Conservation (phyloP, 2,888 invertebrate genomes). For the Aphidius colemani region DNA sequence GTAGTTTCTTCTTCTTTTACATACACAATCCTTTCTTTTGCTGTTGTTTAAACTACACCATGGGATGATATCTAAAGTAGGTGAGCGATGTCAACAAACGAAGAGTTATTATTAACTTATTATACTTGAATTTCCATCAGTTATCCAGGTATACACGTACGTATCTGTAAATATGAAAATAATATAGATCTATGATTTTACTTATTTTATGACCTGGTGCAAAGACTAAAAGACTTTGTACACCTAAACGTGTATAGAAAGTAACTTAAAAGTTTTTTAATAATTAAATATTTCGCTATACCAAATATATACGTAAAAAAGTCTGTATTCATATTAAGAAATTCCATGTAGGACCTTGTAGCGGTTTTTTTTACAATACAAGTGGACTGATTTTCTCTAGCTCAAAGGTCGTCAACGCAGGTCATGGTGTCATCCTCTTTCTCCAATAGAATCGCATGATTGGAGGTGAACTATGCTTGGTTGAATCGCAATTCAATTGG, state of each 20-base stretch:
- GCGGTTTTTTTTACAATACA: slow-evolving; percentile 22
- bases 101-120: no score
- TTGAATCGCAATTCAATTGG: slow-evolving; percentile 14
- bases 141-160: no score
- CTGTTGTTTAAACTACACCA: slow-evolving; percentile 15
- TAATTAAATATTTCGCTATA: no score
- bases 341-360: background rate
- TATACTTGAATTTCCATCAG: background rate
- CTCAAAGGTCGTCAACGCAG: slow-evolving; percentile 43
- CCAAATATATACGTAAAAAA: slow-evolving; percentile 3
- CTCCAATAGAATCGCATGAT: slow-evolving; percentile 25
- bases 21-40: background rate
- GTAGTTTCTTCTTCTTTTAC: slow-evolving; percentile 27
- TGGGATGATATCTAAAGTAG: slow-evolving; percentile 55
- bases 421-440: slow-evolving; percentile 51
- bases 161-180: no score
- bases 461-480: slow-evolving; percentile 5
- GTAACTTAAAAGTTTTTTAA: no score
- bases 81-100: slow-evolving; percentile 30
- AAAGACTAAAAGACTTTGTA: no score
- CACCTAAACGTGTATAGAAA: no score
- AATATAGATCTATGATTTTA: no score
- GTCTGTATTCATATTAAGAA: background rate
- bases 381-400: slow-evolving; percentile 45
- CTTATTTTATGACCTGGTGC: no score